phyloP scores from a whole-genome alignment of 2,797 vertebrate species.

The Phrynocephalus forsythii region DNA sequence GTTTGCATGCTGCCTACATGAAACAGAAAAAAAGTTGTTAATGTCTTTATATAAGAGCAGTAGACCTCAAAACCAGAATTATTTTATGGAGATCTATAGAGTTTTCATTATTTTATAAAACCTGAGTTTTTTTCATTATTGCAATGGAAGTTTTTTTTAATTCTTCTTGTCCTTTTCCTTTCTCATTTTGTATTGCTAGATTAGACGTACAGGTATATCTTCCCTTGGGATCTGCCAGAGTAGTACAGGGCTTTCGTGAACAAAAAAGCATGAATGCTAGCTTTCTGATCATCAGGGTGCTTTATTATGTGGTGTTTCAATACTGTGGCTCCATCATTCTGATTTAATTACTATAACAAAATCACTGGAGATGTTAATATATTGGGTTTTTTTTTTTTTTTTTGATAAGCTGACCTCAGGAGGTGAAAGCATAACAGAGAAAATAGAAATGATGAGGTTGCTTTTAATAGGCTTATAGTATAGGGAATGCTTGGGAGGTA shows the following conservation, averaged over 20 bases:
- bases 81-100: background rate
- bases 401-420: slow-evolving; percentile 15
- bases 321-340: slow-evolving; percentile 25
- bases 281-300: slow-evolving; percentile 21
- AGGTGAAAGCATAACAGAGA: background rate
- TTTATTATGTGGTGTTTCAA: slow-evolving; percentile 41
- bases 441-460: background rate
- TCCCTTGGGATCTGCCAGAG: slow-evolving; percentile 19
- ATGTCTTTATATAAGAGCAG: background rate
- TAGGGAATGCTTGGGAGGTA: background rate
- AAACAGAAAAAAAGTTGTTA: too few species aligned
- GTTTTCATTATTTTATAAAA: background rate
- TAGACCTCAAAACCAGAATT: background rate
- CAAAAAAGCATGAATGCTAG: slow-evolving; percentile 10
- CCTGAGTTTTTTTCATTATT: slow-evolving; percentile 1
- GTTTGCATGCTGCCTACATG: too few species aligned
- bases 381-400: background rate
- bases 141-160: background rate
- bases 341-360: slow-evolving; percentile 38
- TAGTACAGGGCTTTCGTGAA: slow-evolving; percentile 49
- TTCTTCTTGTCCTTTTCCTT: too few species aligned
- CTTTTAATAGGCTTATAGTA: background rate
- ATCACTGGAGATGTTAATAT: background rate
- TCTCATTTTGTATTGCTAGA: slow-evolving; percentile 33
- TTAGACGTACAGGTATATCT: background rate